Percentiles rank a stretch among this genome's conserved stretches.
phyloP scores from a whole-genome alignment of 2,888 invertebrate species.

The Cosmorhoe ocellata region DNA sequence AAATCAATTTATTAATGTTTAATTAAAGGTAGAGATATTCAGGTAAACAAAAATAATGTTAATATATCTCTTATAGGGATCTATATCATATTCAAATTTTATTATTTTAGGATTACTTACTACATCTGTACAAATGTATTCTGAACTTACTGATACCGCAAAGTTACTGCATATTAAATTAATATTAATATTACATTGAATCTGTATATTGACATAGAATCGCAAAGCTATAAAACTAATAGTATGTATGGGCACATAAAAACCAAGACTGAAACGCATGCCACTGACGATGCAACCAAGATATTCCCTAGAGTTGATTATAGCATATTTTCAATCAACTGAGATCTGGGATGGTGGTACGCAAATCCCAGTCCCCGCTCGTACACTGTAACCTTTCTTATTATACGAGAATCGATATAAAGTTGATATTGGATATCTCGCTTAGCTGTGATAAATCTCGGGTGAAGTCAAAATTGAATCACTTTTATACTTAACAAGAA shows the following conservation, averaged over 20 bases:
- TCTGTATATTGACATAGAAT: conserved; percentile 38
- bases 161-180: conserved; percentile 40
- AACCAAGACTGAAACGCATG: neutral
- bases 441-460: conserved; percentile 16
- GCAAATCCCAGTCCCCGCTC: neutral
- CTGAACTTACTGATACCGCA: conserved; percentile 40
- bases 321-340: too few species aligned
- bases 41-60: too few species aligned
- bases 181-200: conserved; percentile 47
- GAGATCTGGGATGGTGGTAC: neutral
- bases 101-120: conserved; percentile 28
- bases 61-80: too few species aligned
- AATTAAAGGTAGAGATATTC: too few species aligned
- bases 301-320: neutral
- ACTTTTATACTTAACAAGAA: conserved; percentile 2
- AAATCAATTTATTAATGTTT: too few species aligned
- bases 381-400: conserved; percentile 25
- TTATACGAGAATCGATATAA: conserved; percentile 17
- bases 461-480: conserved; percentile 12
- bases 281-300: neutral
- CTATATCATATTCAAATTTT: neutral
- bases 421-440: conserved; percentile 25
- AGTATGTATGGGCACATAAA: neutral
- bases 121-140: conserved; percentile 33
- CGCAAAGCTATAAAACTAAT: conserved; percentile 43